Base-by-base conservation (phyloP, 2,113 vertebrate species). In the Oostethus manadensis region DNA sequence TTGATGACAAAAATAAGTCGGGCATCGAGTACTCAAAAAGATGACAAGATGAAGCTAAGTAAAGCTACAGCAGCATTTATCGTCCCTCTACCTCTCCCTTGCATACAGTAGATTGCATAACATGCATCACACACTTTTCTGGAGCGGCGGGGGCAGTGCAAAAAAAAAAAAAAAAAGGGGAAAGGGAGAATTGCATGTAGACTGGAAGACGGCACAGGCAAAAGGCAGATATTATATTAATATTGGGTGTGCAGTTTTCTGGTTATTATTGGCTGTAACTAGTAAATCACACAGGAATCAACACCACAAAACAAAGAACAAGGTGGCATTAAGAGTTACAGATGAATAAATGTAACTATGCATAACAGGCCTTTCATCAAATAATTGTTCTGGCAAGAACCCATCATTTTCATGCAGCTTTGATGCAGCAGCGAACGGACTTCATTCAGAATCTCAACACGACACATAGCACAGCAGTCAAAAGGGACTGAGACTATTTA, bases 401-500 rank as follows among this genome's bases (percentile, higher is more conserved):
- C 69, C 64, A 43, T 56, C 18, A 40, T 50, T 61, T 58, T 58
- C 26, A 51, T 16, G 13, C 64, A 68, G 70, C 66, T 49, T 66
- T 54, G 60, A 20, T 13, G 48, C 15, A 59, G 62, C 22, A 64
- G 58, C 57, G 18, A 23, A 46, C 61, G 60, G 64, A 64, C 44
- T 22, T 5, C 58, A 62, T 66, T 73, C 49, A 62, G 64, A 53
- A 71, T 71, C 47, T 38, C 17, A 74, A 56, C 60, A 76, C 71
- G 74, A 78, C 66, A 60, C 68, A 74, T 64, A 29, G 58, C 56
- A 62, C 57, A 23, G 20, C 50, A 54, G 67, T 29, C 58, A 57
- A 74, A 74, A 13, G 26, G 62, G 68, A 71, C 46, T 0, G 18
- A 6, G 58, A 16, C 55, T 71, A 50, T 64, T 60, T 54, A 62